A percentile compares a stretch with the other conserved stretches of the same genome.
phyloP scores from a whole-genome alignment of 2,113 vertebrate species.

The Dipodomys spectabilis region DNA sequence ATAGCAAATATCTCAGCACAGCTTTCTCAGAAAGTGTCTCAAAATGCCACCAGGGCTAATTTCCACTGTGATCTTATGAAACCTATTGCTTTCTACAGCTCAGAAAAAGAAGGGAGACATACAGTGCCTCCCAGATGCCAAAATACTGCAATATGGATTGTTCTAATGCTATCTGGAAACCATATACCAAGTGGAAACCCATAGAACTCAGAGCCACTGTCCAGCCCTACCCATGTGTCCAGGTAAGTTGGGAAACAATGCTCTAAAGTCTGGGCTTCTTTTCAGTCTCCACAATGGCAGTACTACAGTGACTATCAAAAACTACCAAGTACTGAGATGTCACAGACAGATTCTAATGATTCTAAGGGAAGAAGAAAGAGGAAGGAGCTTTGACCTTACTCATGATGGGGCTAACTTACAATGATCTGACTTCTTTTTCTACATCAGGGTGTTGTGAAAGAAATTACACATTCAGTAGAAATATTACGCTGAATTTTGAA shows the following conservation, averaged over 20 bases:
- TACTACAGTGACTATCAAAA: neutral
- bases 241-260: neutral
- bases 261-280: neutral
- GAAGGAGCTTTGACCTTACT: neutral
- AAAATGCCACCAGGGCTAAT: neutral
- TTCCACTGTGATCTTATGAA: constrained; percentile 20
- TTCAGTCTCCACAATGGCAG: neutral
- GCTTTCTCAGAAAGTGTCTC: neutral
- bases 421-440: neutral
- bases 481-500: neutral
- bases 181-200: neutral
- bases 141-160: neutral
- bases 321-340: neutral
- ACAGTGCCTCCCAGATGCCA: neutral
- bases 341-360: neutral
- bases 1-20: neutral
- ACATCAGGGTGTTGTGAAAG: neutral
- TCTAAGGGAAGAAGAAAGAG: neutral
- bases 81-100: neutral
- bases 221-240: no score
- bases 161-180: neutral
- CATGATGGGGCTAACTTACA: neutral
- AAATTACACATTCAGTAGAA: neutral
- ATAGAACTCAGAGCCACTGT: neutral
- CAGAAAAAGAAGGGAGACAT: neutral